Evolutionary conservation across 2,888 invertebrate species (phyloP), one percentile per base, ranked within the genome.

Genomic region (Rosalia funebris): DNA sequence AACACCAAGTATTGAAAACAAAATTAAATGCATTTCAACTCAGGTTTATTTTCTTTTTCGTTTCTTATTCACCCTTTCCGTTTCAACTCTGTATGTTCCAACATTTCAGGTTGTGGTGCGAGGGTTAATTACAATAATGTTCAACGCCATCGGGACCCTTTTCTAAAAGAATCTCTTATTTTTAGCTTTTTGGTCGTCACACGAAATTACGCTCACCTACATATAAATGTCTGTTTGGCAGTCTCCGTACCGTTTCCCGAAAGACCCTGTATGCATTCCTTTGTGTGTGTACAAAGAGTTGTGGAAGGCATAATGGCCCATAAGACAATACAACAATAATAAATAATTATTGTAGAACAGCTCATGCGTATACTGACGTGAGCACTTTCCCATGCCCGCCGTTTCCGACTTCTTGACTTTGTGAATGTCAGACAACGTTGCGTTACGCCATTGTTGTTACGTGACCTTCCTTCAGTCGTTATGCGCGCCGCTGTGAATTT

Each of bases 401-500:
- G 20, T 60, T 60, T 56, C 52, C 56, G 56, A 42, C 60, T 60
- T 55, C 55, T 60, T 45, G 60, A 60, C 56, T 56, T 60, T 56
- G 60, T 55, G 56, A 52, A 56, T 52, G 50, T 56, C 52, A 50
- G 56, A 56, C 60, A 45, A 37, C 41, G 47, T n/a, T 48, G 54
- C 57, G 61, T 65, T 64, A 60, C 66, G 66, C 63, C 66, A 66
- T 65, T 65, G 66, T 66, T 65, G 63, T 62, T 52, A 61, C 65
- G 69, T 69, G 71, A 70, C 71, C 69, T 68, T 66, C 62, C 66
- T 59, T 57, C 57, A 41, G 62, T 53, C 62, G 54, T 62, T 60
- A 60, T 65, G 62, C 72, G 67, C 66, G 65, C 64, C 63, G 67
- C 47, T 54, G 64, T 61, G 71, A 68, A 57, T 71, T 71, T 68